Evolutionary conservation across 2,888 invertebrate genomes (phyloP), one percentile per base, ranked within the genome.

Genomic region (Spodoptera exigua): DNA sequence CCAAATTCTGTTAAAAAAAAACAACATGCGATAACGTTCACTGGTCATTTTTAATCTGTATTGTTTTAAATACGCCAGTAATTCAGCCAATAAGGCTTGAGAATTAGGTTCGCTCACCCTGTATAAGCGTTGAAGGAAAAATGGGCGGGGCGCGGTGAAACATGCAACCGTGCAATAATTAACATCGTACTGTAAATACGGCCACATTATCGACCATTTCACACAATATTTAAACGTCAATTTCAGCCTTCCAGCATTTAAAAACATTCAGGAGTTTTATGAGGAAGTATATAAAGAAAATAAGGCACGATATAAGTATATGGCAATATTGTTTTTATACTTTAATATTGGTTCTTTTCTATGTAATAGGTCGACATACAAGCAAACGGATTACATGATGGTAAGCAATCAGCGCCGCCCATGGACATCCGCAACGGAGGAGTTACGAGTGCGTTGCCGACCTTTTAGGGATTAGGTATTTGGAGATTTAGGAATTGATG

Each of bases 71-170:
- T 35, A 47, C 27, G 51, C 61, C 40, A 53, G 43, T 51, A 18
- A n/a, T 36, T 43, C 3, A 37, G 32, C 27, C 44, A 59, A 64
- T 76, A 55, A 53, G 48, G 43, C 16, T 69, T 56, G 12, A 32
- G n/a, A 47, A 60, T 41, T 47, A 12, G 32, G 11, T 1, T 12
- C 9, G 61, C 61, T 17, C 68, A 60, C 68, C 68, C 68, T 27
- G 37, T 10, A 18, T 18, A 16, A 36, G 45, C 39, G 44, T 72
- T 70, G 70, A 51, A 52, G 37, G 70, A 47, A n/a, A 11, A 3
- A 39, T 57, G 74, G 75, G 78, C 75, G 75, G 64, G 75, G 75
- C 72, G 48, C 43, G 75, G 43, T 75, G 78, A 77, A 70, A 71
- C 75, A 77, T 75, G 75, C 75, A 70, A 71, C 52, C 36, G 12